phyloP scores from a whole-genome alignment of 2,797 vertebrate species.

The Artibeus lituratus region DNA sequence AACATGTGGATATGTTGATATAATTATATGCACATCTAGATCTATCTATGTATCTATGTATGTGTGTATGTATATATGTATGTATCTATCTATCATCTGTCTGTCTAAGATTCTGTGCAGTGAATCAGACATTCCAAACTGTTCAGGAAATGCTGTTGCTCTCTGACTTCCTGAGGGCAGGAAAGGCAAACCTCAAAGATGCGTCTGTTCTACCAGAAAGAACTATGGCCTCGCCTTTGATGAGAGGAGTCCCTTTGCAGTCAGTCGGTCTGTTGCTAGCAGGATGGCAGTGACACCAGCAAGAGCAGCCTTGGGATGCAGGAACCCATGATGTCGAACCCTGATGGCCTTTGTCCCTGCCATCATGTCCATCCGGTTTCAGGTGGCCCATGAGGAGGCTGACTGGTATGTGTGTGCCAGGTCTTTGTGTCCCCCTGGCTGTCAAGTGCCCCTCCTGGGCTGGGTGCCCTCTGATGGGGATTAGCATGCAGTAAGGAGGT shows the following conservation, averaged over 20 bases:
- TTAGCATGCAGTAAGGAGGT: background rate
- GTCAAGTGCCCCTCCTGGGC: background rate
- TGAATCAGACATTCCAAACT: background rate
- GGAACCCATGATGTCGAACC: rapidly evolving
- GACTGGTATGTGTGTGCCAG: rapidly evolving
- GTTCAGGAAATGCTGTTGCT: background rate
- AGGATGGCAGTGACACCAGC: background rate
- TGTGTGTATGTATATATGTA: background rate
- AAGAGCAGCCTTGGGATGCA: background rate
- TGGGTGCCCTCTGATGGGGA: background rate
- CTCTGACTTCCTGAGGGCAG: background rate
- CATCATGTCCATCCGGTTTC: background rate
- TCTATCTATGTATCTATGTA: background rate
- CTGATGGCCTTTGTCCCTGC: background rate
- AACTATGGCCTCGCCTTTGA: background rate
- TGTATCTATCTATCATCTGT: too few relatives aligned
- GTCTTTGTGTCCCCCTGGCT: background rate
- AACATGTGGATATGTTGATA: background rate
- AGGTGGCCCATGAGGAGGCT: background rate
- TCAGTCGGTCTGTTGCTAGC: background rate
- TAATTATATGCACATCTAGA: background rate
- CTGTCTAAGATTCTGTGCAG: background rate
- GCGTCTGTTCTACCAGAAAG: background rate
- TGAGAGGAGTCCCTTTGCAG: too few relatives aligned
- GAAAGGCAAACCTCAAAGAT: background rate